Evolutionary conservation across 2,888 invertebrate species (phyloP).

Genomic region (Prosopocoilus inquinatus): DNA sequence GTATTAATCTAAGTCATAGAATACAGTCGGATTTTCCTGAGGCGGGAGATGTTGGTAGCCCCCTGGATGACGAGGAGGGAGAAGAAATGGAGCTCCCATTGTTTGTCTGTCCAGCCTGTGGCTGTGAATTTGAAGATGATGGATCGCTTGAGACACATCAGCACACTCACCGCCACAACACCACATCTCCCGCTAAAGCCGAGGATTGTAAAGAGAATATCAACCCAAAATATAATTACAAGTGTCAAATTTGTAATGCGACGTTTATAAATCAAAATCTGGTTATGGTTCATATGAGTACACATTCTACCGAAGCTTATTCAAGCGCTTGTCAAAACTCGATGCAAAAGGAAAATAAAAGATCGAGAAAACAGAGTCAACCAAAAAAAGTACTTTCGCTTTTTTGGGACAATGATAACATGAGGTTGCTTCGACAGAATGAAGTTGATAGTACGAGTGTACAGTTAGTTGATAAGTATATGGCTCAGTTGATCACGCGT

Average conservation of each 20-base stretch:
- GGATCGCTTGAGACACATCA: constrained; percentile 54
- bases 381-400: constrained; percentile 52
- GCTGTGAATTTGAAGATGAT: constrained; percentile 56
- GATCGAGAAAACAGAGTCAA: constrained; percentile 54
- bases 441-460: constrained; percentile 32
- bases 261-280: constrained; percentile 49
- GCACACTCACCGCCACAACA: constrained; percentile 49
- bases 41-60: constrained; percentile 57
- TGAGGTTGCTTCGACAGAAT: constrained; percentile 39
- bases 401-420: constrained; percentile 44
- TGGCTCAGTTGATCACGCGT: constrained; percentile 45
- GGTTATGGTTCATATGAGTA: constrained; percentile 54
- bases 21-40: constrained; percentile 62
- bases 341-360: constrained; percentile 35
- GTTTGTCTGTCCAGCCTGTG: constrained; percentile 55
- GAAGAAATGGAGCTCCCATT: constrained; percentile 52
- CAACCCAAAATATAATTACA: constrained; percentile 48
- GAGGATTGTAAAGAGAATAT: constrained; percentile 49
- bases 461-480: constrained; percentile 45
- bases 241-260: constrained; percentile 51
- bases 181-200: constrained; percentile 54
- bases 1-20: constrained; percentile 43
- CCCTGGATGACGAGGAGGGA: constrained; percentile 42
- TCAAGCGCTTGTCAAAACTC: constrained; percentile 38
- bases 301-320: constrained; percentile 48